phyloP scores from a whole-genome alignment of 2,888 invertebrate species.

The Sphaeridia pumilis region DNA sequence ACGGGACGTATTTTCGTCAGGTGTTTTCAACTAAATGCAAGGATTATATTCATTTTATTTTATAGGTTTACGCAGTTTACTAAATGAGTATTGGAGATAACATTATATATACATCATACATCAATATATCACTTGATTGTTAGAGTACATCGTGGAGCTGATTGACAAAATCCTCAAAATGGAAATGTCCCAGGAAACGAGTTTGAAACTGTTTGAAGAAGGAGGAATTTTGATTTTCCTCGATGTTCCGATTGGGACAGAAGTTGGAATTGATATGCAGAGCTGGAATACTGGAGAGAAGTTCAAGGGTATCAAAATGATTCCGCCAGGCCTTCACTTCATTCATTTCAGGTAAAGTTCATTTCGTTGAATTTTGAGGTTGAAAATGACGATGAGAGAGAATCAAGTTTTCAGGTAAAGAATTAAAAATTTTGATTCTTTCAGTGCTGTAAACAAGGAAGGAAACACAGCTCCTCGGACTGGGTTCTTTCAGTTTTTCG shows the following conservation, averaged over 20 bases:
- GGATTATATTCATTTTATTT: too few relatives aligned
- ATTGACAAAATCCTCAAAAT: slow-evolving; percentile 1
- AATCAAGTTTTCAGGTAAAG: too few relatives aligned
- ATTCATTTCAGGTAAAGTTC: slow-evolving; percentile 75
- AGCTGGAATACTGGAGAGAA: slow-evolving; percentile 81
- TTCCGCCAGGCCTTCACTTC: slow-evolving; percentile 91
- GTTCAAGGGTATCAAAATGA: slow-evolving; percentile 96
- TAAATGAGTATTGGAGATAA: too few relatives aligned
- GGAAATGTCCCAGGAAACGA: slow-evolving; percentile 63
- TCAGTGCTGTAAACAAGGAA: slow-evolving; percentile 46
- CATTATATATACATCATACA: too few relatives aligned
- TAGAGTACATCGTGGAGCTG: too few relatives aligned
- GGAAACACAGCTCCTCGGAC: slow-evolving; percentile 44
- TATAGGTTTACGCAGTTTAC: too few relatives aligned
- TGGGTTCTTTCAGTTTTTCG: slow-evolving; percentile 77
- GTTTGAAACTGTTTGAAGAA: slow-evolving; percentile 60
- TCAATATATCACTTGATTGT: too few relatives aligned
- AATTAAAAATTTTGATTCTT: too few relatives aligned
- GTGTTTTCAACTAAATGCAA: too few relatives aligned
- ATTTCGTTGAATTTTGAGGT: too few relatives aligned
- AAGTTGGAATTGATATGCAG: slow-evolving; percentile 91
- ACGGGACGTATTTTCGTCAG: too few relatives aligned
- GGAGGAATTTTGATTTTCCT: slow-evolving; percentile 74
- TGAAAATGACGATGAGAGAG: too few relatives aligned
- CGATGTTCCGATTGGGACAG: slow-evolving; percentile 77